Percentiles rank a stretch among this genome's conserved stretches.
phyloP scores from a whole-genome alignment of 2,888 invertebrate genomes.

The Gastracanthus pulcherrimus region DNA sequence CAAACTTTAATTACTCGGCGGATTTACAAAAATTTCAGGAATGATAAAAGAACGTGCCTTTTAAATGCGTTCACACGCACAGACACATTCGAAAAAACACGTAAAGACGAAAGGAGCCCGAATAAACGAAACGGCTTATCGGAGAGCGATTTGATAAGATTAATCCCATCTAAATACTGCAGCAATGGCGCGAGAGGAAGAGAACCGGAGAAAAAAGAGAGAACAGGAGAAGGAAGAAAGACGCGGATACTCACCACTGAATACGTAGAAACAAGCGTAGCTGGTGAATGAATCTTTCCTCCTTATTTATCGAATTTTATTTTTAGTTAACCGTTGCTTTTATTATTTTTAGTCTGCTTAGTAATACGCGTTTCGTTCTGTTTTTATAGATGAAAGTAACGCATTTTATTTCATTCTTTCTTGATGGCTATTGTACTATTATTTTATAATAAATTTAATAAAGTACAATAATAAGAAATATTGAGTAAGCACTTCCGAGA shows the following conservation, averaged over 20 bases:
- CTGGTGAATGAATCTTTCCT: slow-evolving; percentile 12
- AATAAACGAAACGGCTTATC: slow-evolving; percentile 41
- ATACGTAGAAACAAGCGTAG: not conserved
- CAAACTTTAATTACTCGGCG: no score
- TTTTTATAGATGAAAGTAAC: no score
- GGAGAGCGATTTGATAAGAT: slow-evolving; percentile 30
- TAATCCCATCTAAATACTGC: slow-evolving; percentile 31
- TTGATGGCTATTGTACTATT: no score
- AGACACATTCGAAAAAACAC: not conserved
- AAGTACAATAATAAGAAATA: no score
- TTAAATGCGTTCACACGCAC: slow-evolving; percentile 6
- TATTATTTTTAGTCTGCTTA: no score
- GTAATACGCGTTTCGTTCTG: no score
- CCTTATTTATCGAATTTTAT: not conserved
- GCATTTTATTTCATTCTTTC: no score
- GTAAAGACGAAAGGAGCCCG: not conserved
- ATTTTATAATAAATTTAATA: no score
- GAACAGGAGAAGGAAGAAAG: not conserved
- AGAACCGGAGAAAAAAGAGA: not conserved
- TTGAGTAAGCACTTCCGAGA: no score
- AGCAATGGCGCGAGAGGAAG: not conserved
- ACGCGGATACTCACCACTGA: not conserved
- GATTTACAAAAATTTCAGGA: not conserved
- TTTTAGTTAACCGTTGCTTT: not conserved
- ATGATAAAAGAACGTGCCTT: not conserved